Evolutionary conservation across 92 coral and sea anemone genomes (phyloP), one percentile per base, ranked within the genome.

Genomic region (Palythoa grandiflora): DNA sequence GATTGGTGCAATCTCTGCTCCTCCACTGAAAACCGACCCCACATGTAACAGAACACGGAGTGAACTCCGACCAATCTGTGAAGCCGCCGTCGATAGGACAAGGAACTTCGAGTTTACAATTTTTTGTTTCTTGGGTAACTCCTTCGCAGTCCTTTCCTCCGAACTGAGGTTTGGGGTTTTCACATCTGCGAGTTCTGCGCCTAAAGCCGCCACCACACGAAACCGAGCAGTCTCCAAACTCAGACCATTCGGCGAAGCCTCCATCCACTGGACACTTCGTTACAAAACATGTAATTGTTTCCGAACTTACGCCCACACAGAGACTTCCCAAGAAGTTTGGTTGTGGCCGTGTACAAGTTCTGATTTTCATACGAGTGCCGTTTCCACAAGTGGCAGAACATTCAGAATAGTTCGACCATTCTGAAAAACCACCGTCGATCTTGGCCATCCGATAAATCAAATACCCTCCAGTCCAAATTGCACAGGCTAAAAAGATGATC

Each of bases 1-100:
- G 84, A 63, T 79, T 79, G 38, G 84, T 79, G 37, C 84, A 79
- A 3, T 68, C 16, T 79, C 84, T 79, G 52, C 47, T 79, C 53
- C 84, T 60, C 84, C 52, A 79, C 35, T 37, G 84, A 5, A 44
- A 13, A 38, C 84, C 84, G 1, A 79, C 70, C 15, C 84, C 84
- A 79, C 84, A 79, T 0, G 84, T 38, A 17, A 79, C 84, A 8
- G 84, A 79, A 38, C 84, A 79, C 3, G 84, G 37, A 16, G 73
- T 79, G 44, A 60, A 79, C 14, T 79, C 38, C 16, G 71, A 59
- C 84, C 84, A 79, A 1, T 60, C 52, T 28, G 84, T 59, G 19
- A 79, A 79, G 59, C 72, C 84, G 13, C 84, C 84, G 38, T 79
- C 73, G 38, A 79, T 39, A 19, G 84, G 84, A 60, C 84, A 79